These are phyloP conservation scores for Drosophila multiciliata DNA, from an alignment of 2,888 invertebrate species.

Conservation along the genomic window DNA sequence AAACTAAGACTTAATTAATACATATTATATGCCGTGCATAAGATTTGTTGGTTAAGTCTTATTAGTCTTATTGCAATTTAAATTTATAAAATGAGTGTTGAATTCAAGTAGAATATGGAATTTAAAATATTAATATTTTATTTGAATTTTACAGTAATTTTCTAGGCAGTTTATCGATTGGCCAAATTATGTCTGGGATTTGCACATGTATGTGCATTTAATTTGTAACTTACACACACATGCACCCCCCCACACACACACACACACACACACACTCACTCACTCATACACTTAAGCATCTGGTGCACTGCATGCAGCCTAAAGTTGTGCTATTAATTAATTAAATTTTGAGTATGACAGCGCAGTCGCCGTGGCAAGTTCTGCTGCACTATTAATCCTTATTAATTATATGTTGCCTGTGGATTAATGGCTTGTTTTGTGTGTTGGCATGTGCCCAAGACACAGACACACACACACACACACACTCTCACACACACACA, in stretches of 20 bases:
- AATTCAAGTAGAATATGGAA: not conserved
- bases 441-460: conserved; percentile 68
- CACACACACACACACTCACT: conserved; percentile 4
- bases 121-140: not conserved
- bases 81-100: not conserved
- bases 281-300: conserved; percentile 7
- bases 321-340: conserved; percentile 79
- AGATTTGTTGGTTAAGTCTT: not conserved
- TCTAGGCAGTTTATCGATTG: conserved; percentile 30
- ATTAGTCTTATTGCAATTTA: not conserved
- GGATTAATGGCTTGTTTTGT: conserved; percentile 78
- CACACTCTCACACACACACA: not conserved
- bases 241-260: conserved; percentile 3
- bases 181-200: conserved; percentile 4
- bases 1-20: not conserved
- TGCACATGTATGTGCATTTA: conserved; percentile 24
- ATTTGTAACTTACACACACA: conserved; percentile 8
- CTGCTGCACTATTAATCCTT: conserved; percentile 80
- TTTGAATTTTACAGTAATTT: conserved; percentile 13
- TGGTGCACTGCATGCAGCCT: conserved; percentile 37
- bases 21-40: not conserved
- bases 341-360: conserved; percentile 71
- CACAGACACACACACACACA: conserved; percentile 23
- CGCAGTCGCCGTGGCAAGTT: conserved; percentile 52
- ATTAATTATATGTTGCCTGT: conserved; percentile 77